Evolutionary conservation across 2,888 invertebrate genomes (phyloP).

Genomic region (Dynastes hyllus): DNA sequence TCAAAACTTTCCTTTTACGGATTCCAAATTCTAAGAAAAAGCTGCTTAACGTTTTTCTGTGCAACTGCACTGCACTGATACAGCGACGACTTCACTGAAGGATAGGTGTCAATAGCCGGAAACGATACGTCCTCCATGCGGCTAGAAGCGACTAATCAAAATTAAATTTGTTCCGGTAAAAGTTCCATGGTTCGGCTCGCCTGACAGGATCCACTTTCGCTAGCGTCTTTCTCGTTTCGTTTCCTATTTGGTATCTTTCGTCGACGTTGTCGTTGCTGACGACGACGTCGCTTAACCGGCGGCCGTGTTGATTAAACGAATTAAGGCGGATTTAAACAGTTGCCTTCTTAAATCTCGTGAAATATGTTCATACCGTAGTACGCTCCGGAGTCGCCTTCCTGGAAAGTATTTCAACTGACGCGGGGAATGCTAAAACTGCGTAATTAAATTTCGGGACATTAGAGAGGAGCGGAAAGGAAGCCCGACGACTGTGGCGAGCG

Average conservation of each 20-base stretch:
- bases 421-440: slow-evolving; percentile 42
- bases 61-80: no score
- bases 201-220: neutral
- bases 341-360: slow-evolving; percentile 43
- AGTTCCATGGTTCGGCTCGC: slow-evolving; percentile 21
- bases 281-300: slow-evolving; percentile 35
- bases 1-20: no score
- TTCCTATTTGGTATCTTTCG: slow-evolving; percentile 18
- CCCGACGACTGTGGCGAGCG: slow-evolving; percentile 11
- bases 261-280: slow-evolving; percentile 17
- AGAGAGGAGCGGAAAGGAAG: neutral
- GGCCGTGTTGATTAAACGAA: slow-evolving; percentile 43
- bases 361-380: slow-evolving; percentile 38
- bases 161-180: slow-evolving; percentile 40
- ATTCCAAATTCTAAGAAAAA: no score
- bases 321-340: slow-evolving; percentile 42
- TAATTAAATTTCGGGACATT: slow-evolving; percentile 41
- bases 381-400: neutral
- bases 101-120: neutral
- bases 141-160: slow-evolving; percentile 38
- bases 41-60: no score
- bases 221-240: slow-evolving; percentile 1
- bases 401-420: slow-evolving; percentile 36
- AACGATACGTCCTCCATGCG: neutral
- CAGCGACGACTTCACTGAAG: no score